Evolutionary conservation across 2,888 invertebrate genomes (phyloP), one percentile per base, ranked within the genome.

Genomic region (Xestoiulus laeticollis): DNA sequence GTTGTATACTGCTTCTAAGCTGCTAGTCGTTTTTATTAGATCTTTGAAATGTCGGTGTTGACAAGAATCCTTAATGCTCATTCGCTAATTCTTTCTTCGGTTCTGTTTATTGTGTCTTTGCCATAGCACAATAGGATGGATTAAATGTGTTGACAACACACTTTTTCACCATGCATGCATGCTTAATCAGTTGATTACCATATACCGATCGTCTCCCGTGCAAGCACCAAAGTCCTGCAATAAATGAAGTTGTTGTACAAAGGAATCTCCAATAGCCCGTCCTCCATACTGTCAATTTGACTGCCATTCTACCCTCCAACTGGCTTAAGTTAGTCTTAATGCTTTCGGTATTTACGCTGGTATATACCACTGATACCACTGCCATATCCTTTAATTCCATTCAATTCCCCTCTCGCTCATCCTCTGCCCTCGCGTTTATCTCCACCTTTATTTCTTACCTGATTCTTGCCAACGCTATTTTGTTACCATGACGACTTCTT

Each of bases 61-160:
- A 68, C 59, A 22, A 68, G 59, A 68, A 68, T 68, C 59, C 59
- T 68, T 68, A 68, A 68, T 68, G 59, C 59, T 68, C 12, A 68
- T 68, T 68, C 59, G 59, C 59, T 68, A 68, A 68, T 68, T 68
- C 59, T 68, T 68, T 68, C 59, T 68, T 68, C 59, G 59, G 59
- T 68, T 22, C 59, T 68, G 59, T 68, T 68, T 68, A 68, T 68
- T 68, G 59, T 68, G 59, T 68, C 59, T 68, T 68, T 68, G 59
- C 22, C 22, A 22, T 22, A 68, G 59, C 22, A 68, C 22, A 68
- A 68, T 68, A 22, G 59, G 59, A 68, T 68, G 59, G 59, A 68
- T 68, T 68, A 68, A 68, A 68, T 22, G 59, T 68, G 59, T 68
- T 68, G 59, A 68, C 59, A 68, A 68, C 59, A 68, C 59, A 68